Percentiles rank a stretch among this genome's conserved stretches.
phyloP scores from a whole-genome alignment of 1,140 invertebrate species.

The Bemisia tabaci region DNA sequence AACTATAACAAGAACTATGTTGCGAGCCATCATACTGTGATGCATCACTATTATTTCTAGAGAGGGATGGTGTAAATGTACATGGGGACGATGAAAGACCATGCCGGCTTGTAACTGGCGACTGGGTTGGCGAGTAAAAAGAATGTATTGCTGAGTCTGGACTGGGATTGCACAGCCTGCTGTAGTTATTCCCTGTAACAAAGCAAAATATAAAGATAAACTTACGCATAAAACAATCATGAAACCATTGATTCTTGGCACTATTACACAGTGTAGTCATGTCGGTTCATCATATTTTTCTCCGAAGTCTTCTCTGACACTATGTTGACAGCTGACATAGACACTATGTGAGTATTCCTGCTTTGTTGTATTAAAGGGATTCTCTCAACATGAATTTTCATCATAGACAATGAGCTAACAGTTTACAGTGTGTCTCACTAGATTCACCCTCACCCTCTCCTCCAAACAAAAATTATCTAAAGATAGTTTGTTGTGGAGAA shows the following conservation, averaged over 20 bases:
- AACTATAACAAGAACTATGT: constrained; percentile 64
- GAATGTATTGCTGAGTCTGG: constrained; percentile 77
- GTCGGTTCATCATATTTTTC: not conserved
- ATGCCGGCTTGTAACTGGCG: constrained; percentile 69
- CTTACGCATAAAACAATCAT: not conserved
- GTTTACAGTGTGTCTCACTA: no score
- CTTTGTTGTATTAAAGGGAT: no score
- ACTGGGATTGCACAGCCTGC: constrained; percentile 36
- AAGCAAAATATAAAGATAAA: not conserved
- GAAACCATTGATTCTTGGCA: not conserved
- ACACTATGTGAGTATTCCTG: no score
- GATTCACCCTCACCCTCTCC: no score
- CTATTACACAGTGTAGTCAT: not conserved
- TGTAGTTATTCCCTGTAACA: constrained; percentile 10
- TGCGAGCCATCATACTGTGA: constrained; percentile 42
- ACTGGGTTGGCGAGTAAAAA: constrained; percentile 67
- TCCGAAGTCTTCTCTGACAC: no score
- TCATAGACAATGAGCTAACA: no score
- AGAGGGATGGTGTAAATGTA: constrained; percentile 67
- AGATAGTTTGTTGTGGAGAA: no score
- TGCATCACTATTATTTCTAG: constrained; percentile 79
- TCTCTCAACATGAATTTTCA: no score
- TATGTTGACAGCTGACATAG: no score
- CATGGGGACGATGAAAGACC: constrained; percentile 40
- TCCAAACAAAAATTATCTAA: no score